A percentile compares a stretch with the other conserved stretches of the same genome.
Conservation (phyloP, 2,797 vertebrate species). For the Valencia hispanica region DNA sequence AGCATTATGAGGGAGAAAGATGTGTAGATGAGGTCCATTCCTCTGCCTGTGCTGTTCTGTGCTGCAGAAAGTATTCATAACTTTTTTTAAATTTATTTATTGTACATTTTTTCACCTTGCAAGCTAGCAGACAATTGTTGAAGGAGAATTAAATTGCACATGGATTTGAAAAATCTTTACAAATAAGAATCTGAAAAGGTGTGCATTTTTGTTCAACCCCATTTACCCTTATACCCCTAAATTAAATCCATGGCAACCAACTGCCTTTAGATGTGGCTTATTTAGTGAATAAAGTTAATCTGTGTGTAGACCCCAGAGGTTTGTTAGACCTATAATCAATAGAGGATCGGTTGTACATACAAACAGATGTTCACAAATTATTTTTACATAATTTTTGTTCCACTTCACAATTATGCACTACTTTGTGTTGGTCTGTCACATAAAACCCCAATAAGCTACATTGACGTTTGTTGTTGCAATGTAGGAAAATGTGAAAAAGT, state of each 20-base stretch:
- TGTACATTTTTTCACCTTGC: neutral
- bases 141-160: neutral
- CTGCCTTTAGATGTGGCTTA: neutral
- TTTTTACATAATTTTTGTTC: neutral
- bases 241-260: neutral
- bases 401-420: too few relatives aligned
- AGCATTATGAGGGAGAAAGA: slow-evolving; percentile 61
- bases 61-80: neutral
- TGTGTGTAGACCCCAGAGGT: too few relatives aligned
- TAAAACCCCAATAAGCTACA: neutral
- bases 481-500: neutral
- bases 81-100: too few relatives aligned
- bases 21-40: slow-evolving; percentile 52
- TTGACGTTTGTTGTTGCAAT: neutral
- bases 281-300: neutral
- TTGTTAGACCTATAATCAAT: too few relatives aligned
- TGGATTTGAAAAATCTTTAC: neutral
- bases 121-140: neutral
- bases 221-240: neutral
- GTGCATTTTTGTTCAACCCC: neutral
- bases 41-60: slow-evolving; percentile 23
- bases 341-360: neutral
- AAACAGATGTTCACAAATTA: neutral
- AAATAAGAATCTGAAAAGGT: neutral
- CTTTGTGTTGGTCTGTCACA: neutral